These are phyloP conservation scores for Empis stercorea DNA, from an alignment of 2,888 invertebrate genomes.

Conservation along the genomic window DNA sequence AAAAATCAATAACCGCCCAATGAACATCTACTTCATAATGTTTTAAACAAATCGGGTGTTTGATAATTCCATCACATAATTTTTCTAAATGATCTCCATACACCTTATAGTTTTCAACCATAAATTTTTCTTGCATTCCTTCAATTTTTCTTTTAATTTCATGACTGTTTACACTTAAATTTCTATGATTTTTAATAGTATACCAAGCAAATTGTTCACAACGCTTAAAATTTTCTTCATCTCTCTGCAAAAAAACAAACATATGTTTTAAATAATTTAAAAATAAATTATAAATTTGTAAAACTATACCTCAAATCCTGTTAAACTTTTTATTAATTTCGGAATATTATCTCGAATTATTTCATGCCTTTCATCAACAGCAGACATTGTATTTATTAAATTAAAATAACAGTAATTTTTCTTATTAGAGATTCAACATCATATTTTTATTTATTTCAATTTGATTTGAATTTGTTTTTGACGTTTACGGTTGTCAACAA, in stretches of 20 bases:
- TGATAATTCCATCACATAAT: slow-evolving; percentile 25
- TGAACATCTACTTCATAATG: slow-evolving; percentile 36
- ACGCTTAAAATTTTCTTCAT: slow-evolving; percentile 31
- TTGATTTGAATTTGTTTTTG: too few relatives aligned
- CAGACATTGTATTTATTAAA: slow-evolving; percentile 7
- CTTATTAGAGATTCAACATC: too few relatives aligned
- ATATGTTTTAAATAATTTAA: not conserved
- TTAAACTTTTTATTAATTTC: slow-evolving; percentile 20
- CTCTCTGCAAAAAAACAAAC: slow-evolving; percentile 22
- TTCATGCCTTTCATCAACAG: slow-evolving; percentile 15
- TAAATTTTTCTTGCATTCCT: slow-evolving; percentile 37
- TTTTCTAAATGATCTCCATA: slow-evolving; percentile 34
- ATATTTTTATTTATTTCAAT: too few relatives aligned
- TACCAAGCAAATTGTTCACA: slow-evolving; percentile 34
- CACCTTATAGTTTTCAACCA: slow-evolving; percentile 36
- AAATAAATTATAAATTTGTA: not conserved
- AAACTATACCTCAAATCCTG: slow-evolving; percentile 22
- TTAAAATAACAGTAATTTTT: too few relatives aligned
- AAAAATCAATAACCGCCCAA: slow-evolving; percentile 38
- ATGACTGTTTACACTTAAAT: slow-evolving; percentile 36
- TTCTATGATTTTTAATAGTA: slow-evolving; percentile 38
- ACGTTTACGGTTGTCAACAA: too few relatives aligned
- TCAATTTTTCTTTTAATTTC: slow-evolving; percentile 35
- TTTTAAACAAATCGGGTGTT: slow-evolving; percentile 22
- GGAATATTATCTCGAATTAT: slow-evolving; percentile 23